Percentiles rank a stretch among this genome's conserved stretches.
Conservation (phyloP, 2,888 invertebrate genomes). For the Drosophila meridionalis region DNA sequence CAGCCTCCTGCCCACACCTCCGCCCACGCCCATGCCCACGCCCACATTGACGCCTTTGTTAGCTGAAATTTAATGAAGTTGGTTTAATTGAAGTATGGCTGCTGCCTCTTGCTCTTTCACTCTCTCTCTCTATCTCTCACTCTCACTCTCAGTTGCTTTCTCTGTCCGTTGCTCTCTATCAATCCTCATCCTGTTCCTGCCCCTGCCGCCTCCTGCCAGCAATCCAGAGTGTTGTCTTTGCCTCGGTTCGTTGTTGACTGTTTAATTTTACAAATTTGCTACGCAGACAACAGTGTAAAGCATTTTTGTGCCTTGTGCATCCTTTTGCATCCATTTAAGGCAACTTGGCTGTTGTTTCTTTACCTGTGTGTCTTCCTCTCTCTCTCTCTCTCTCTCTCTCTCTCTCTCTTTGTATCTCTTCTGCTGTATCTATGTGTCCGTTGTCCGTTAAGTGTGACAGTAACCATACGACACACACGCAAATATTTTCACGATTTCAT, state of each 20-base stretch:
- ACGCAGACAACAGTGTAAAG: constrained; percentile 72
- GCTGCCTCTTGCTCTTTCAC: constrained; percentile 30
- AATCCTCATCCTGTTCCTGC: neutral
- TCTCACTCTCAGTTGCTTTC: neutral
- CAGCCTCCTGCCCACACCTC: neutral
- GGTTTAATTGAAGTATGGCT: constrained; percentile 80
- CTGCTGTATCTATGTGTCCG: constrained; percentile 43
- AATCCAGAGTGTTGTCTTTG: constrained; percentile 41
- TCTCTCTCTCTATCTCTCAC: neutral
- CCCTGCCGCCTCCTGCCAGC: constrained; percentile 7
- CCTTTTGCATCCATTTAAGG: constrained; percentile 74
- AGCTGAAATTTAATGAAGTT: constrained; percentile 81
- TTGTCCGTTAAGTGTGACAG: constrained; percentile 74
- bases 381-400: neutral
- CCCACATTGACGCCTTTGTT: constrained; percentile 75
- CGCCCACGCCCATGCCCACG: constrained; percentile 22
- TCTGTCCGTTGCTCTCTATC: neutral
- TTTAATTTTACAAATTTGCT: constrained; percentile 81
- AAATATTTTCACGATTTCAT: constrained; percentile 84
- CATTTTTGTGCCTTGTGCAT: constrained; percentile 60
- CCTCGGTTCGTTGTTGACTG: constrained; percentile 67
- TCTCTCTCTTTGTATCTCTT: constrained; percentile 2
- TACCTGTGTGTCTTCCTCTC: constrained; percentile 8
- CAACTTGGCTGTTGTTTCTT: constrained; percentile 43
- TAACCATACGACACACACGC: constrained; percentile 83